These are phyloP conservation scores for Tyto alba DNA, from an alignment of 2,113 vertebrate species.

Conservation along the genomic window DNA sequence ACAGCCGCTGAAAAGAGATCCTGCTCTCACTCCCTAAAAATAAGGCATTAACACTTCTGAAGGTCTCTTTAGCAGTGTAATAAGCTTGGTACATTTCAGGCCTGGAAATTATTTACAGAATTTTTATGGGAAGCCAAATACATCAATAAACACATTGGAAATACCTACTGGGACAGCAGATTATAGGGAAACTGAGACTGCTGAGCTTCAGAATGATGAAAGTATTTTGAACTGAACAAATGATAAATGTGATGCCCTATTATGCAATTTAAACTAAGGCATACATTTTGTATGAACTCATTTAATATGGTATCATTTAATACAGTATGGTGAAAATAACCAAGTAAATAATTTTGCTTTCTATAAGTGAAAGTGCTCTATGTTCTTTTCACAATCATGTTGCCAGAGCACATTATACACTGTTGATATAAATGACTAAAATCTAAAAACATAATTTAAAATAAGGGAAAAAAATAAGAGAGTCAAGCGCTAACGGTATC, in stretches of 20 bases:
- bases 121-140: conserved; percentile 10
- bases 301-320: background rate
- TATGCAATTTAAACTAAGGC: background rate
- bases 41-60: background rate
- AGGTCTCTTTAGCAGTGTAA: background rate
- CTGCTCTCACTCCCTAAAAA: background rate
- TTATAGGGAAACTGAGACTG: background rate
- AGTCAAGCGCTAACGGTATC: background rate
- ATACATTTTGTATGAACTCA: background rate
- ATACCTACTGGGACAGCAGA: background rate
- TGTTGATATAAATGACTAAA: background rate
- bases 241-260: background rate
- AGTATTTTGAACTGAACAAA: background rate
- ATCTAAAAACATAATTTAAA: background rate
- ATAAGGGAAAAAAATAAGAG: background rate
- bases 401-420: background rate
- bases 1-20: background rate
- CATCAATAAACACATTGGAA: background rate
- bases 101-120: background rate
- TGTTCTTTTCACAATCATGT: background rate
- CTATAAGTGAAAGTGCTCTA: background rate
- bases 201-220: background rate
- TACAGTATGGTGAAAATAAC: background rate
- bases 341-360: background rate
- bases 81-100: background rate